These are phyloP conservation scores for Gymnocephalus cernua DNA, from an alignment of 2,113 vertebrate species.

Conservation along the genomic window DNA sequence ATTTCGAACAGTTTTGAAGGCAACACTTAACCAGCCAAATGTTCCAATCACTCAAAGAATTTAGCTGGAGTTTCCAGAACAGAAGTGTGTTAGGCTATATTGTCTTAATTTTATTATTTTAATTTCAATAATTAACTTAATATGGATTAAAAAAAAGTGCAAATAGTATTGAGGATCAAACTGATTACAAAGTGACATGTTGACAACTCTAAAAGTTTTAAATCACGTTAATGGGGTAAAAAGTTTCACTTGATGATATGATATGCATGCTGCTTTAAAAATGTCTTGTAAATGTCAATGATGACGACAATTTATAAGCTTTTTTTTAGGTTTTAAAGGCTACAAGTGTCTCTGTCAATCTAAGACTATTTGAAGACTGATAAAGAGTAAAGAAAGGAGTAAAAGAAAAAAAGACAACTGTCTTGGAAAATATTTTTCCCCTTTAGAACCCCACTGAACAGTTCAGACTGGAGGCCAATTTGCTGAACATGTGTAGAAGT, in stretches of 20 bases:
- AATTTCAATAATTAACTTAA: neutral
- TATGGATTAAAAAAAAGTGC: neutral
- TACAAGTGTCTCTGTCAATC: neutral
- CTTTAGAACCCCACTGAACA: neutral
- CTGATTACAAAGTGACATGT: neutral
- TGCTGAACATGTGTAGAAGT: neutral
- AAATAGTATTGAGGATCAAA: neutral
- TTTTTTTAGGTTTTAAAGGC: neutral
- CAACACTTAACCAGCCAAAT: constrained; percentile 16
- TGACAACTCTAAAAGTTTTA: neutral
- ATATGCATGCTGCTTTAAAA: neutral
- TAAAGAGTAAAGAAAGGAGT: neutral
- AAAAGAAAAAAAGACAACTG: neutral
- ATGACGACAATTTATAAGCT: neutral
- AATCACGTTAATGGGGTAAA: neutral
- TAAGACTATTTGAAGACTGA: neutral
- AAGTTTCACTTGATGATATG: neutral
- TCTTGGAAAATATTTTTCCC: too few species aligned
- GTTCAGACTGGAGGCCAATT: neutral
- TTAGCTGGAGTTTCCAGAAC: neutral
- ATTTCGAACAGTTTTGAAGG: constrained; percentile 37
- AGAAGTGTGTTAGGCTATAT: neutral
- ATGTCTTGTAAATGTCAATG: neutral
- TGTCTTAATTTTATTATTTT: neutral
- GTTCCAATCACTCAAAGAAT: neutral